Percentiles rank a stretch among this genome's conserved stretches.
phyloP scores from a whole-genome alignment of 2,113 vertebrate species.

The Empidonax traillii region DNA sequence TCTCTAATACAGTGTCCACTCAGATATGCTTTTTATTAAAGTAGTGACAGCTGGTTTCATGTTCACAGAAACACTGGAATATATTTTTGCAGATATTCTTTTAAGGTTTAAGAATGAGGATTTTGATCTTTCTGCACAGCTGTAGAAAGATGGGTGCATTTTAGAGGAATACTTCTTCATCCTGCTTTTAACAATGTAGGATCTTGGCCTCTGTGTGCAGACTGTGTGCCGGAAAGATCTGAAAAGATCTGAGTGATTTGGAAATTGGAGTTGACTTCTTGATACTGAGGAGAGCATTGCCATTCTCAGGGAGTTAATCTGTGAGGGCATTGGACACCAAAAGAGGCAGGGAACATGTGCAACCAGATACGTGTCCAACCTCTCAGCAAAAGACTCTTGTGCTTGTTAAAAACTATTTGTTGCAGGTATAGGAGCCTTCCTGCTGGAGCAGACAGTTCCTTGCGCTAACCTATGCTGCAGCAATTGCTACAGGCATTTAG shows the following conservation, averaged over 20 bases:
- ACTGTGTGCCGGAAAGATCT: background rate
- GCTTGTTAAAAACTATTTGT: background rate
- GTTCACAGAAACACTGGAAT: background rate
- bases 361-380: fast-evolving
- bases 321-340: background rate
- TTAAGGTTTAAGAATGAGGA: background rate
- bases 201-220: background rate
- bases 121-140: background rate
- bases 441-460: background rate
- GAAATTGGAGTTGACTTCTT: background rate
- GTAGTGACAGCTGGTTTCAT: background rate
- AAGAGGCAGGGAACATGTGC: background rate
- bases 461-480: background rate
- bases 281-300: background rate
- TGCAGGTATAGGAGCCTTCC: background rate
- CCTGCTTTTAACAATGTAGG: background rate
- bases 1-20: background rate
- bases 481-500: background rate
- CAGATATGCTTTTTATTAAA: background rate
- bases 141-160: background rate
- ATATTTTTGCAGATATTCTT: background rate
- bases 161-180: background rate
- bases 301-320: background rate
- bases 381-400: background rate
- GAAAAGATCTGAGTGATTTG: background rate